Evolutionary conservation across 2,113 vertebrate species (phyloP), one percentile per base, ranked within the genome.

Genomic region (Prunella himalayana): DNA sequence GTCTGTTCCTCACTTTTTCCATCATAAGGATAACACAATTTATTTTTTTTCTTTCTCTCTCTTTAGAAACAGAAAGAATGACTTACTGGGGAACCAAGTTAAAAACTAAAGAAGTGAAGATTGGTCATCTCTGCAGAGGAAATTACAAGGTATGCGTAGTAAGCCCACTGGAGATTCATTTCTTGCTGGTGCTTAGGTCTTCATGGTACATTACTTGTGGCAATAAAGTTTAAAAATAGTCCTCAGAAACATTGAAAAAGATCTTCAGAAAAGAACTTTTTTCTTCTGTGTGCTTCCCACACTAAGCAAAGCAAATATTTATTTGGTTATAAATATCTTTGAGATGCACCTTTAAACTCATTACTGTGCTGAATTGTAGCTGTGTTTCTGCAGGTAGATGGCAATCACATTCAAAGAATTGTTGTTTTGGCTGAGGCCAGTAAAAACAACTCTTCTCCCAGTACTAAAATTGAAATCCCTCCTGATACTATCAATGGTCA

Each of bases 191-290:
- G 75, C 79, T 78, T 81, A 86, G 51, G 42, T 64, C 72, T 92
- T 85, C 75, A 79, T 63, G 79, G 77, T 69, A 71, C 89, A 78
- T 91, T 92, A 77, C 41, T 87, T 85, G 30, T 90, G 82, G 51
- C 63, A 95, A 77, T 90, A 54, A 95, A 86, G 45, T 94, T 89
- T 80, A 53, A 91, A 96, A 94, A 68, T 42, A 85, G 65, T 68
- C 69, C 44, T 93, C 50, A 60, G 81, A 91, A 95, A 82, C 31
- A 41, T 93, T 65, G 65, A 50, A 82, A 84, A 94, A 82, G 9
- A 33, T 82, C 44, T 75, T 92, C 78, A 37, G 44, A 71, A 84
- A 88, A 45, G 14, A 86, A 47, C 13, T 66, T 93, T 53, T 69
- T 84, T 86, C 51, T 93, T 81, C 56, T 73, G 11, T 73, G 54